Evolutionary conservation across 2,113 vertebrate genomes (phyloP).

Genomic region (Bubalus kerabau): DNA sequence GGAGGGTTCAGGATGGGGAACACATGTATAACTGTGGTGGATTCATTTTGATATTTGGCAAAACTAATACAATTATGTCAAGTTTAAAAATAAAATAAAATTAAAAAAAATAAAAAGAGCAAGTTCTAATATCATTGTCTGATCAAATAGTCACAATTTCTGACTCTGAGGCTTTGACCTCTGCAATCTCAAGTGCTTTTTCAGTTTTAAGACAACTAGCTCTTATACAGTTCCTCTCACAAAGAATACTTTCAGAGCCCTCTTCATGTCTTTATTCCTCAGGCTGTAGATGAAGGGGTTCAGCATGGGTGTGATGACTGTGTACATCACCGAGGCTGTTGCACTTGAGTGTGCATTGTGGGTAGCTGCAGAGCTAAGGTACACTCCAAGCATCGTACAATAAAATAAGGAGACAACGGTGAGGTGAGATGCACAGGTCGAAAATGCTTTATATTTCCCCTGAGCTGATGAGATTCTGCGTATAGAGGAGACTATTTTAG

Average conservation of each 20-base stretch:
- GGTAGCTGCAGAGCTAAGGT: not conserved
- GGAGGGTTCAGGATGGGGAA: too few species aligned
- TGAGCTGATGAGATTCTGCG: not conserved
- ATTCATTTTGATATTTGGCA: too few species aligned
- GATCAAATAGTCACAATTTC: not conserved
- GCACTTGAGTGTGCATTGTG: not conserved
- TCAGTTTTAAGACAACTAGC: not conserved
- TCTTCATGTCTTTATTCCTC: conserved; percentile 35
- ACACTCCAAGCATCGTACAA: not conserved
- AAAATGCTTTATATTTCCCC: conserved; percentile 16
- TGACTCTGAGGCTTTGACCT: not conserved
- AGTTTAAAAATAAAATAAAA: too few species aligned
- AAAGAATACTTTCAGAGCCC: not conserved
- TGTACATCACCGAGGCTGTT: not conserved
- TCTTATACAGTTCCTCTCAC: not conserved
- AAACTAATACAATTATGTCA: too few species aligned
- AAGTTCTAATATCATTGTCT: not conserved
- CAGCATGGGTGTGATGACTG: conserved; percentile 11
- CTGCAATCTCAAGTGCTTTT: not conserved
- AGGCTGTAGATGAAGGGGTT: conserved; percentile 53
- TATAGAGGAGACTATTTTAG: not conserved
- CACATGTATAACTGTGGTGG: too few species aligned
- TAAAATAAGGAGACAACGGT: conserved; percentile 11
- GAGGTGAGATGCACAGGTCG: conserved; percentile 33
- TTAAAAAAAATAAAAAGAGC: not conserved